Evolutionary conservation across 2,797 vertebrate species (phyloP).

Genomic region (Eupleurogrammus muticus): DNA sequence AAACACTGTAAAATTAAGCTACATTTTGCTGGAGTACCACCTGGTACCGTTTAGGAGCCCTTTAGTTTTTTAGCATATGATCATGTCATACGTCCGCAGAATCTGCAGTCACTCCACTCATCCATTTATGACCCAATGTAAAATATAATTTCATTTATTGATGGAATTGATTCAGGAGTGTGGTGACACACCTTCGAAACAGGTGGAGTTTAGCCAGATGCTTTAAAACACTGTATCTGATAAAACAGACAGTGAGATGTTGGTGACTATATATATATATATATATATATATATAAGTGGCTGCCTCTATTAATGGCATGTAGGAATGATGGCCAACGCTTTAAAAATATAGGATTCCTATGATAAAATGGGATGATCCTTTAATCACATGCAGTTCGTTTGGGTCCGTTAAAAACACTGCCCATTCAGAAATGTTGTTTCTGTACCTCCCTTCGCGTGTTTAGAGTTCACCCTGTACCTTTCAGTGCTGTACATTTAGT

Average conservation of each 20-base stretch:
- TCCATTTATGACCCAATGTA: neutral
- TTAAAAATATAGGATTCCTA: too few relatives aligned
- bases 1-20: neutral
- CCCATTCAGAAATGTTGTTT: neutral
- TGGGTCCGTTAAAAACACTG: too few relatives aligned
- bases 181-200: too few relatives aligned
- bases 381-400: too few relatives aligned
- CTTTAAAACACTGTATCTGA: neutral
- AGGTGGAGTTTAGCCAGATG: neutral
- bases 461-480: constrained; percentile 16
- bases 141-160: neutral
- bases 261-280: neutral
- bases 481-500: constrained; percentile 22
- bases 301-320: neutral
- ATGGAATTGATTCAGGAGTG: too few relatives aligned
- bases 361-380: too few relatives aligned
- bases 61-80: too few relatives aligned
- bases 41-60: constrained; percentile 4
- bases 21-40: constrained; percentile 4
- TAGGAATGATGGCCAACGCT: neutral
- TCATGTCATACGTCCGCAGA: too few relatives aligned
- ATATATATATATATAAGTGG: too few relatives aligned
- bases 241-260: neutral
- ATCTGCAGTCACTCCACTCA: too few relatives aligned
- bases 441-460: neutral